A percentile compares a stretch with the other conserved stretches of the same genome.
Evolutionary conservation across 2,113 vertebrate genomes (phyloP).

Genomic region (Periophthalmus modestus): DNA sequence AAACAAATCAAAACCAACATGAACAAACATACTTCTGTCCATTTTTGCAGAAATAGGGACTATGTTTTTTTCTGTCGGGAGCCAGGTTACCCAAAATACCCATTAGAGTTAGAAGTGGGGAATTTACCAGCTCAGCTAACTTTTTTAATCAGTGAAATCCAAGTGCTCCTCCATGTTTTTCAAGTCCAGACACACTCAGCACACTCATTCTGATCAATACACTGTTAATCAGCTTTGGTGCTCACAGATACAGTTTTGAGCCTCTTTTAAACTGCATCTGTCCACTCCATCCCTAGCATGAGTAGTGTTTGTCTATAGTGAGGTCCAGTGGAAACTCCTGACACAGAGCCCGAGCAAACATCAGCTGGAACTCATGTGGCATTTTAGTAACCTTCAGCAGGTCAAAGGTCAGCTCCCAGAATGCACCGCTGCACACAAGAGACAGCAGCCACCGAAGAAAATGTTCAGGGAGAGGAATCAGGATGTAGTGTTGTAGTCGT

Average conservation of each 20-base stretch:
- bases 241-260: background rate
- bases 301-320: background rate
- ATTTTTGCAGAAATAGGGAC: no score
- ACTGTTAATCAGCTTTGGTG: background rate
- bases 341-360: conserved; percentile 56
- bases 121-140: no score
- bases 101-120: background rate
- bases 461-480: background rate
- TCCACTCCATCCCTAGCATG: background rate
- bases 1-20: no score
- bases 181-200: no score
- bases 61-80: no score
- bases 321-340: conserved; percentile 55
- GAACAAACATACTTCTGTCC: no score
- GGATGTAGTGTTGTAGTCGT: background rate
- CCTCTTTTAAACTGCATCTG: background rate
- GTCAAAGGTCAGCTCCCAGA: conserved; percentile 23
- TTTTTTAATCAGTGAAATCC: no score
- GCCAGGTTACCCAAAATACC: background rate
- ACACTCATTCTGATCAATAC: background rate
- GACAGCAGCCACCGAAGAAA: background rate
- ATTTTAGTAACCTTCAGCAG: conserved; percentile 53
- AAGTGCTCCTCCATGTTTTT: no score
- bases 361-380: conserved; percentile 58
- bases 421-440: background rate